Conservation (phyloP, 2,797 vertebrate genomes). For the Chaenodraco wilsoni region DNA sequence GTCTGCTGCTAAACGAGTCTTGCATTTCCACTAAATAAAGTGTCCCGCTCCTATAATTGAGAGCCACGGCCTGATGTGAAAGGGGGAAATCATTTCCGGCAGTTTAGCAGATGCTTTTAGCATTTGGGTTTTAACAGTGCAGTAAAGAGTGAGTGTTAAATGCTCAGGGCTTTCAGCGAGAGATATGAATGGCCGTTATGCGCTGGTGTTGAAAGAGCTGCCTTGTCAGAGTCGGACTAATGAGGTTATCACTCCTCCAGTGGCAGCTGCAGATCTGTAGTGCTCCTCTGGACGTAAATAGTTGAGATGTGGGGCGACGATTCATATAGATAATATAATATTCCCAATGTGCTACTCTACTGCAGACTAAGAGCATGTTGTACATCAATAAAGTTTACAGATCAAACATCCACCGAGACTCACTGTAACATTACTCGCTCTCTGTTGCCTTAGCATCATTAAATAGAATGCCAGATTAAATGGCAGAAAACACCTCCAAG, state of each 20-base stretch:
- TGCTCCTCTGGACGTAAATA: conserved; percentile 14
- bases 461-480: neutral
- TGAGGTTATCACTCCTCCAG: conserved; percentile 30
- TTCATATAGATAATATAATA: conserved; percentile 10
- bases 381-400: conserved; percentile 2
- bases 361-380: neutral
- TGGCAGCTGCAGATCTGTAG: conserved; percentile 31
- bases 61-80: conserved; percentile 12
- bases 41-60: conserved; percentile 21
- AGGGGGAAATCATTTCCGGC: conserved; percentile 27
- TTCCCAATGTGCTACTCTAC: neutral
- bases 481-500: neutral
- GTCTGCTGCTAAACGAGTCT: conserved; percentile 43
- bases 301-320: neutral
- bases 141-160: conserved; percentile 20
- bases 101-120: conserved; percentile 24
- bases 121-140: neutral
- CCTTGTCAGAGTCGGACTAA: conserved; percentile 20
- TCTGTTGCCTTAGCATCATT: too few species aligned
- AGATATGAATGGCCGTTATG: conserved; percentile 9
- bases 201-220: conserved; percentile 27
- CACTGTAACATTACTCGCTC: neutral
- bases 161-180: neutral
- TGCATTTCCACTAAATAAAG: conserved; percentile 48
- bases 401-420: too few species aligned